Conservation (phyloP, 2,888 invertebrate species). For the Horisme vitalbata region DNA sequence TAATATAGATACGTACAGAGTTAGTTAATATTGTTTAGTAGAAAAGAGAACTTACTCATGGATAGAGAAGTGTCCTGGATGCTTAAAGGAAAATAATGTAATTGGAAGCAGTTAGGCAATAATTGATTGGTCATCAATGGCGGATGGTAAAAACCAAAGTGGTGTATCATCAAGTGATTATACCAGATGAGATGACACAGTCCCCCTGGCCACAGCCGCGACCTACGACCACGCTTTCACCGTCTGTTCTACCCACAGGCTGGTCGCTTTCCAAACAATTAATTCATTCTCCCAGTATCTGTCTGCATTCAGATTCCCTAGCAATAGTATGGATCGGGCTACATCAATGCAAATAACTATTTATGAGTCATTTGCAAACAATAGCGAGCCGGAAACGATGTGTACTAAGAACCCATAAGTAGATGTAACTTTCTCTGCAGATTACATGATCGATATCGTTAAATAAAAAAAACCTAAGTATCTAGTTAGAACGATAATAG, state of each 20-base stretch:
- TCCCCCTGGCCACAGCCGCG: conserved; percentile 40
- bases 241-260: conserved; percentile 47
- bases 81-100: too few relatives aligned
- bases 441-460: conserved; percentile 47
- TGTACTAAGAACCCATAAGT: conserved; percentile 42
- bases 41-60: not conserved
- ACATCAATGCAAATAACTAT: conserved; percentile 39
- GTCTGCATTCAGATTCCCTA: conserved; percentile 29
- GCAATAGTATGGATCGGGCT: conserved; percentile 23
- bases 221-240: conserved; percentile 67
- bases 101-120: not conserved
- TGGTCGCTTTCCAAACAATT: conserved; percentile 42
- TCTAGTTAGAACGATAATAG: too few relatives aligned
- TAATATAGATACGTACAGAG: too few relatives aligned
- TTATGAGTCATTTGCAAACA: conserved; percentile 68
- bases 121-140: conserved; percentile 5
- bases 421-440: conserved; percentile 54
- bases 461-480: not conserved
- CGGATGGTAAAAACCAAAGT: conserved; percentile 21
- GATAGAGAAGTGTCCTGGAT: conserved; percentile 6
- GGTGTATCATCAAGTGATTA: conserved; percentile 31
- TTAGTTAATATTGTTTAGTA: too few relatives aligned
- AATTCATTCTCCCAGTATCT: conserved; percentile 38
- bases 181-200: conserved; percentile 37
- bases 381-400: conserved; percentile 61